These are phyloP conservation scores for Heterodera carotae DNA, from an alignment of 1,140 invertebrate genomes.

Conservation along the genomic window DNA sequence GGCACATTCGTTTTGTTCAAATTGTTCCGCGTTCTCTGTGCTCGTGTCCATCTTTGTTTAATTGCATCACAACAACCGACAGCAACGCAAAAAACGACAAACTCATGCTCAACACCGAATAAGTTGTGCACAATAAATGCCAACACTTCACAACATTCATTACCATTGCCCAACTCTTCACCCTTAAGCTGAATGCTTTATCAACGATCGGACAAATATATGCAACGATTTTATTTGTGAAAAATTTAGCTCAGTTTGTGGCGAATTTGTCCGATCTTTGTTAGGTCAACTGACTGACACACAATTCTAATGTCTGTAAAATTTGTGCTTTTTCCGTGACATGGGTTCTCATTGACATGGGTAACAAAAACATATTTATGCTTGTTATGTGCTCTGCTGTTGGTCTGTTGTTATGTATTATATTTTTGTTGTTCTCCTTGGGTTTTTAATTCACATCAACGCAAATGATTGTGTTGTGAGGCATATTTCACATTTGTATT, in stretches of 20 bases:
- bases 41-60: neutral
- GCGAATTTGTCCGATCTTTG: neutral
- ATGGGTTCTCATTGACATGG: too few relatives aligned
- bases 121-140: neutral
- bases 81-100: neutral
- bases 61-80: neutral
- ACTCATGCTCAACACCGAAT: neutral
- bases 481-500: too few relatives aligned
- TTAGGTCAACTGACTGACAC: neutral
- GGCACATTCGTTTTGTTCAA: constrained; percentile 12
- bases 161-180: neutral
- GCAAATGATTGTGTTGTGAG: too few relatives aligned
- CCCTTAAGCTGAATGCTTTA: neutral
- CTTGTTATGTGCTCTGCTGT: too few relatives aligned
- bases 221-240: neutral
- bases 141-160: constrained; percentile 2
- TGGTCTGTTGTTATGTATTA: neutral
- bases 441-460: too few relatives aligned
- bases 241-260: too few relatives aligned
- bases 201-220: neutral
- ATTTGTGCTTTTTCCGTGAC: neutral
- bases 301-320: neutral
- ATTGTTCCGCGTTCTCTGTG: constrained; percentile 1
- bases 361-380: too few relatives aligned
- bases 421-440: neutral